Evolutionary conservation across 2,888 invertebrate species (phyloP).

Genomic region (Caradrina clavipalpis): DNA sequence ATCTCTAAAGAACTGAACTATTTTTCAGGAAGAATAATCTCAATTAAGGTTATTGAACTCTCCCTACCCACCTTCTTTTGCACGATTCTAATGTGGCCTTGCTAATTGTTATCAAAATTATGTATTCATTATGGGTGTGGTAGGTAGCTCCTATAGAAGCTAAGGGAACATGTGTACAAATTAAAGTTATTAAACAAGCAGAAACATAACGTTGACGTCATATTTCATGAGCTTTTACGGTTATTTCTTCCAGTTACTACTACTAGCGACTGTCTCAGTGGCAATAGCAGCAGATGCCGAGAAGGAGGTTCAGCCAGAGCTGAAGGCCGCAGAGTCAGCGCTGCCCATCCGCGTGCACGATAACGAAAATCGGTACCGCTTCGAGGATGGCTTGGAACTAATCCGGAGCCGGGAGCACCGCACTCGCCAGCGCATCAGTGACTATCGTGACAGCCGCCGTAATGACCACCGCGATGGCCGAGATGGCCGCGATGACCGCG

Average conservation of each 20-base stretch:
- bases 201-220: background rate
- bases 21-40: background rate
- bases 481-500: background rate
- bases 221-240: background rate
- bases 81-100: too few species aligned
- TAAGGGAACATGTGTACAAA: too few species aligned
- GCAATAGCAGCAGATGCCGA: slow-evolving; percentile 43
- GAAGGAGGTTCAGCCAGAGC: slow-evolving; percentile 29
- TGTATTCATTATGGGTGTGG: too few species aligned
- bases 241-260: slow-evolving; percentile 59
- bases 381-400: slow-evolving; percentile 60
- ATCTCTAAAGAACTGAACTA: background rate
- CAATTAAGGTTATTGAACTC: too few species aligned
- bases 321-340: slow-evolving; percentile 48
- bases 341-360: slow-evolving; percentile 38
- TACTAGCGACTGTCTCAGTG: slow-evolving; percentile 56
- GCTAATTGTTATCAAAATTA: too few species aligned
- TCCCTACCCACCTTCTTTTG: too few species aligned
- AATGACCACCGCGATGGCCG: slow-evolving; percentile 26
- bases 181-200: too few species aligned
- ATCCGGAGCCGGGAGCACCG: slow-evolving; percentile 58
- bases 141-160: too few species aligned
- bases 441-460: slow-evolving; percentile 28
- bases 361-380: slow-evolving; percentile 37
- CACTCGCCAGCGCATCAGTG: slow-evolving; percentile 11